A percentile compares a stretch with the other conserved stretches of the same genome.
Conservation (phyloP, 2,113 vertebrate genomes). For the Gnathonemus longibarbis region DNA sequence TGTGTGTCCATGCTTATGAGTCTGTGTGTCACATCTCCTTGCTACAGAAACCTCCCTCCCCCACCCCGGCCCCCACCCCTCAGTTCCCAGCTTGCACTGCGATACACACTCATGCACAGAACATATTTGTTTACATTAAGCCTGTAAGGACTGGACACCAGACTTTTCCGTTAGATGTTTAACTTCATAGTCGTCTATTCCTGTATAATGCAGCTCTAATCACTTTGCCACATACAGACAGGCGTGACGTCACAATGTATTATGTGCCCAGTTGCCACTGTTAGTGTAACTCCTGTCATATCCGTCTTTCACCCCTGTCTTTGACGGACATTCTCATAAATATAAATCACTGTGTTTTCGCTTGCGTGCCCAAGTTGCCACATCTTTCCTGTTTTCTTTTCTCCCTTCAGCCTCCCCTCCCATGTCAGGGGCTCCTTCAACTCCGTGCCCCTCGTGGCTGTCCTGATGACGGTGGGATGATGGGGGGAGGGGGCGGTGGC, state of each 20-base stretch:
- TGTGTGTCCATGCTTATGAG: not conserved
- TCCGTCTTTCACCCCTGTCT: not conserved
- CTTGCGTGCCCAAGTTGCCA: not conserved
- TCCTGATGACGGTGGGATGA: not conserved
- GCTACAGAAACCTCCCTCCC: conserved; percentile 12
- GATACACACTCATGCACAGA: not conserved
- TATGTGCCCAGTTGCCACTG: not conserved
- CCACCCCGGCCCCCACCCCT: conserved; percentile 6
- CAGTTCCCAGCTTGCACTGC: not conserved
- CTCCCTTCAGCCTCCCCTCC: not conserved
- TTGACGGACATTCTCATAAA: not conserved
- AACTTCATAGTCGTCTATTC: not conserved
- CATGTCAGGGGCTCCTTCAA: not conserved
- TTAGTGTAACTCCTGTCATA: not conserved
- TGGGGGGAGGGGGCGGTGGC: not conserved
- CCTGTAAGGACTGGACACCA: not conserved
- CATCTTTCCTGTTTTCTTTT: not conserved
- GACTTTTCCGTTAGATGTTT: not conserved
- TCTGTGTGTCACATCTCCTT: conserved; percentile 22
- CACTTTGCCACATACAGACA: not conserved
- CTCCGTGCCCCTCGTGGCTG: not conserved
- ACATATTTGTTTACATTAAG: not conserved
- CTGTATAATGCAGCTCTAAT: not conserved
- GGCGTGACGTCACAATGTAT: not conserved
- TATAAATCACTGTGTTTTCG: not conserved